Percentiles rank a stretch among this genome's conserved stretches.
These are phyloP conservation scores for Blera fallax DNA, from an alignment of 2,888 invertebrate genomes.

Conservation along the genomic window DNA sequence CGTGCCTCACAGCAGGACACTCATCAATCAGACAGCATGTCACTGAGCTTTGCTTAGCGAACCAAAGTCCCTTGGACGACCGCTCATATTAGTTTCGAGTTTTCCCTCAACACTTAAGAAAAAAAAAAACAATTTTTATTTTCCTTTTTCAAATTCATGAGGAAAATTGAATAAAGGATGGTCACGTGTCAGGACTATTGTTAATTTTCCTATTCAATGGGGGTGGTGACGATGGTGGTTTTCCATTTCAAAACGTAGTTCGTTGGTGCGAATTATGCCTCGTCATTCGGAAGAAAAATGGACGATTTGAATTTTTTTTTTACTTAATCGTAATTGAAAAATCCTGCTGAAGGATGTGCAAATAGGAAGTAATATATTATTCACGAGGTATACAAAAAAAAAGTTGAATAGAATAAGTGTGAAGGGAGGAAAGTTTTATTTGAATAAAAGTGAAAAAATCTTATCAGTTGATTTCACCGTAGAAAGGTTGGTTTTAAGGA, in stretches of 20 bases:
- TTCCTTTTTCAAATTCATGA: slow-evolving; percentile 33
- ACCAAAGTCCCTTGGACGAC: slow-evolving; percentile 2
- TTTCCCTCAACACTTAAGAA: slow-evolving; percentile 9
- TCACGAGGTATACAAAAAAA: background rate
- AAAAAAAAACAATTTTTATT: background rate
- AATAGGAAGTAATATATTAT: background rate
- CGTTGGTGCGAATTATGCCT: slow-evolving; percentile 14
- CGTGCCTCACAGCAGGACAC: slow-evolving; percentile 62
- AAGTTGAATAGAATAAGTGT: background rate
- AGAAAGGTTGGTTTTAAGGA: background rate
- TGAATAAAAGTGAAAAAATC: background rate
- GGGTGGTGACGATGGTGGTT: slow-evolving; percentile 45
- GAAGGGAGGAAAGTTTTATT: background rate
- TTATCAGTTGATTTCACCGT: background rate
- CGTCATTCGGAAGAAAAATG: slow-evolving; percentile 1
- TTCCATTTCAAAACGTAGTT: slow-evolving; percentile 26
- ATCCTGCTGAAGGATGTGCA: slow-evolving; percentile 29
- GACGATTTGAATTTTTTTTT: slow-evolving; percentile 9
- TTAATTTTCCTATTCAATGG: slow-evolving; percentile 65
- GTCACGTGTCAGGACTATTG: slow-evolving; percentile 72
- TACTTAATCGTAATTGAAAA: slow-evolving; percentile 55
- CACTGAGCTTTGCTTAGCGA: slow-evolving; percentile 28
- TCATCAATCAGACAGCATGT: slow-evolving; percentile 64
- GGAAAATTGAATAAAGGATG: slow-evolving; percentile 54
- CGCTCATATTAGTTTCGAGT: slow-evolving; percentile 11